These are phyloP conservation scores for Schizaphis graminum DNA, from an alignment of 2,888 invertebrate species.

Conservation along the genomic window DNA sequence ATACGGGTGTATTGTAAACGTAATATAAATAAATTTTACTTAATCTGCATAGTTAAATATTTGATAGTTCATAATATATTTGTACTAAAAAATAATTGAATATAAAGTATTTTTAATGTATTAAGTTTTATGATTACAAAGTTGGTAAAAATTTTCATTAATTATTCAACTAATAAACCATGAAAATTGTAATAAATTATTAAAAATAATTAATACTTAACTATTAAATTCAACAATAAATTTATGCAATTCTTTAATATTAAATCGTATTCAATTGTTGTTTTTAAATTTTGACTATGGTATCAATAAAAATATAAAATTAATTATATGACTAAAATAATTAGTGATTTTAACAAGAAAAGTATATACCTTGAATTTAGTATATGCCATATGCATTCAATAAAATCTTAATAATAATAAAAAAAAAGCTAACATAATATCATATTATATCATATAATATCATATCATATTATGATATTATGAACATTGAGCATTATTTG, in stretches of 20 bases:
- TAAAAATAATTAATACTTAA: background rate
- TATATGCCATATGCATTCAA: background rate
- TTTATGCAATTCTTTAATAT: background rate
- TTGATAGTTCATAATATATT: background rate
- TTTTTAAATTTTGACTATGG: background rate
- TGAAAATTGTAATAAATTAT: background rate
- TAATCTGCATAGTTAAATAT: background rate
- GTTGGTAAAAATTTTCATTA: background rate
- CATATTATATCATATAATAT: too few species aligned
- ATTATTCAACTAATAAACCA: background rate
- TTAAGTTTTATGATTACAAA: background rate
- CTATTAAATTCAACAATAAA: background rate
- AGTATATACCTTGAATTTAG: background rate
- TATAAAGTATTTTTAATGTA: background rate
- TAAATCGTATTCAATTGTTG: background rate
- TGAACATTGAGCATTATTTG: background rate
- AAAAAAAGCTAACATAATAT: background rate
- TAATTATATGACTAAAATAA: background rate
- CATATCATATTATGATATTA: too few species aligned
- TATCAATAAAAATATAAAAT: background rate
- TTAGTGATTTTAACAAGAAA: background rate
- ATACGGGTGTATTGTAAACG: background rate
- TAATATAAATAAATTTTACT: background rate
- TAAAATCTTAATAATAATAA: background rate
- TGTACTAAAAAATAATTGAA: background rate